A percentile compares a stretch with the other conserved stretches of the same genome.
Evolutionary conservation across 2,113 vertebrate species (phyloP).

Genomic region (Podilymbus podiceps): DNA sequence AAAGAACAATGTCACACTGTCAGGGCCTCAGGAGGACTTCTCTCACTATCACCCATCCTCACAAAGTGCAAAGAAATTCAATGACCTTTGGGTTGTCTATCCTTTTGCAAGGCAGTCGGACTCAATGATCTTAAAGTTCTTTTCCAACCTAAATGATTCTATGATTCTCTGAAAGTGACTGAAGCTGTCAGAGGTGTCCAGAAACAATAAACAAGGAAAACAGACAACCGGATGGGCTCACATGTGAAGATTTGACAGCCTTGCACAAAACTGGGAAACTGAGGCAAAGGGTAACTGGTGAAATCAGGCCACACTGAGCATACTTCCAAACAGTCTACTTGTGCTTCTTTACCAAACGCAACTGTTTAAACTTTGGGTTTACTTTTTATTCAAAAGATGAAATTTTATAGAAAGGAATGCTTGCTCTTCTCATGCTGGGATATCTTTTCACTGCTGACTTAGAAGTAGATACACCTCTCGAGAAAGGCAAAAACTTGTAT

Average conservation of each 20-base stretch:
- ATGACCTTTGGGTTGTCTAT: background rate
- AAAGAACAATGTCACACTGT: background rate
- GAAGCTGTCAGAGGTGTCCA: background rate
- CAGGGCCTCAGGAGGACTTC: background rate
- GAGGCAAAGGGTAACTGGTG: background rate
- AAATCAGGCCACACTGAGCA: accelerated
- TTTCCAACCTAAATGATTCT: too few relatives aligned
- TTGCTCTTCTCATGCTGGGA: background rate
- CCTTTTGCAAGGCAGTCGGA: background rate
- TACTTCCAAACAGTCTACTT: background rate
- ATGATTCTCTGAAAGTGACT: background rate
- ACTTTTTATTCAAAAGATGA: background rate
- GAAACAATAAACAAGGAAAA: background rate
- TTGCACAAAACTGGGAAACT: background rate
- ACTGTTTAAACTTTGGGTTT: background rate
- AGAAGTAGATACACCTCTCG: background rate
- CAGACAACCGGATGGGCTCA: background rate
- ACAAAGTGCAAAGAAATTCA: background rate
- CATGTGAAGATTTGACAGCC: background rate
- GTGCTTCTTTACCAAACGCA: background rate
- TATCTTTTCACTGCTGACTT: background rate
- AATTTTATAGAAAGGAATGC: background rate
- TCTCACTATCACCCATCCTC: background rate
- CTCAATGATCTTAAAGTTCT: too few relatives aligned
- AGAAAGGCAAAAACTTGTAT: background rate